A percentile compares a stretch with the other conserved stretches of the same genome.
Conservation (phyloP, 2,797 vertebrate genomes). For the Oreochromis grahami region DNA sequence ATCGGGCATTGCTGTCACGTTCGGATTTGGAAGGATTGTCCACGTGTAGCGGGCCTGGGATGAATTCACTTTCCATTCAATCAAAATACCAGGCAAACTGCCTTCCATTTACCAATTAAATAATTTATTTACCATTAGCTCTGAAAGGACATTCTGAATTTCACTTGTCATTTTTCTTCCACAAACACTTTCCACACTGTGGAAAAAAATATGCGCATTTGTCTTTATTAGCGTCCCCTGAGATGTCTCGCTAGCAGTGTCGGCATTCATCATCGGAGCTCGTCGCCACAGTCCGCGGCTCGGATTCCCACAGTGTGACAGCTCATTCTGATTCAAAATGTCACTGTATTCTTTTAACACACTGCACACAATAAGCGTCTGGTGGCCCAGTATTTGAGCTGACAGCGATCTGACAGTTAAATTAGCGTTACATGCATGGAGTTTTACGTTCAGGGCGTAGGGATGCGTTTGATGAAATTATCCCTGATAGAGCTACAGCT, state of each 20-base stretch:
- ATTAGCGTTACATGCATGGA: background rate
- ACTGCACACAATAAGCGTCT: background rate
- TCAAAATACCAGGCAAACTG: constrained; percentile 38
- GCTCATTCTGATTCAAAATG: constrained; percentile 5
- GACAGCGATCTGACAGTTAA: background rate
- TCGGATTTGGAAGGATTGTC: constrained; percentile 16
- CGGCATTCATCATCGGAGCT: constrained; percentile 47
- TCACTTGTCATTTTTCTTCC: constrained; percentile 37
- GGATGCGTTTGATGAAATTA: background rate
- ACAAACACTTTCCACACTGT: constrained; percentile 36
- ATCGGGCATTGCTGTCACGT: constrained; percentile 45
- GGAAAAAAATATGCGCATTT: constrained; percentile 40
- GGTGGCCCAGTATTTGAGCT: background rate
- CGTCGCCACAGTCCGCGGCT: background rate
- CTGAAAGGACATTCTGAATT: constrained; percentile 39
- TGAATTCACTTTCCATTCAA: constrained; percentile 53
- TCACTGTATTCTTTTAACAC: constrained; percentile 9
- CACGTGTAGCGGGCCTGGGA: constrained; percentile 21
- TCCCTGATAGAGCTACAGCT: background rate
- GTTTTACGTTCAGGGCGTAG: background rate
- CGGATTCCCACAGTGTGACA: constrained; percentile 7
- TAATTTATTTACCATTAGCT: constrained; percentile 57
- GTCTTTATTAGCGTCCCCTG: constrained; percentile 46
- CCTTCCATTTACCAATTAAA: constrained; percentile 43
- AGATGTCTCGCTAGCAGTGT: constrained; percentile 33